phyloP scores from a whole-genome alignment of 1,140 invertebrate genomes.

The Alviniconcha marisindica region DNA sequence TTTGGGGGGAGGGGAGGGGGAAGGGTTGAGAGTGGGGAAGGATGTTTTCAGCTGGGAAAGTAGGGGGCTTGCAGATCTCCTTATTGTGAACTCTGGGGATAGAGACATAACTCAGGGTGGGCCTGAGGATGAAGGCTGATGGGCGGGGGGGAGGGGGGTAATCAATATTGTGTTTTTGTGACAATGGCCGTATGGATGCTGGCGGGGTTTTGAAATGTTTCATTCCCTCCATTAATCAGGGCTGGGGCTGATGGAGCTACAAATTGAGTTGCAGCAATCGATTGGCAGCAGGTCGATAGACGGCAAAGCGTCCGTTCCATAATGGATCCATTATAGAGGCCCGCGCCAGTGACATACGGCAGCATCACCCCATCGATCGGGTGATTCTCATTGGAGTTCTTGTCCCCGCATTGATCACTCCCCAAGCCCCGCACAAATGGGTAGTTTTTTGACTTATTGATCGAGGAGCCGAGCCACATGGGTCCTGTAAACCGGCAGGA shows the following conservation, averaged over 20 bases:
- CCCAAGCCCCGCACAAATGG: slow-evolving; percentile 8
- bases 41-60: background rate
- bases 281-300: slow-evolving; percentile 43
- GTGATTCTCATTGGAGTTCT: background rate
- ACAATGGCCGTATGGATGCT: slow-evolving; percentile 56
- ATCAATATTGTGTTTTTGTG: slow-evolving; percentile 52
- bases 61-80: background rate
- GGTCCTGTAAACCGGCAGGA: slow-evolving; percentile 33
- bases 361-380: slow-evolving; percentile 33
- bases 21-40: background rate
- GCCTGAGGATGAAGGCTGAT: background rate
- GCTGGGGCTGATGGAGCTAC: slow-evolving; percentile 44
- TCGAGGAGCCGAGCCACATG: background rate
- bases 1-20: background rate
- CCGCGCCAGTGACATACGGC: slow-evolving; percentile 49
- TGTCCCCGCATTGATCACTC: slow-evolving; percentile 7
- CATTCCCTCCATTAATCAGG: slow-evolving; percentile 48
- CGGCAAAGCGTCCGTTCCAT: background rate
- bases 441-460: slow-evolving; percentile 36
- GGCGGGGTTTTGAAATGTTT: slow-evolving; percentile 44
- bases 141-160: slow-evolving; percentile 14
- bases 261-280: slow-evolving; percentile 57
- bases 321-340: slow-evolving; percentile 47
- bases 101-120: slow-evolving; percentile 8
- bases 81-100: background rate